phyloP scores from a whole-genome alignment of 2,113 vertebrate species.

The Hydropotes inermis region DNA sequence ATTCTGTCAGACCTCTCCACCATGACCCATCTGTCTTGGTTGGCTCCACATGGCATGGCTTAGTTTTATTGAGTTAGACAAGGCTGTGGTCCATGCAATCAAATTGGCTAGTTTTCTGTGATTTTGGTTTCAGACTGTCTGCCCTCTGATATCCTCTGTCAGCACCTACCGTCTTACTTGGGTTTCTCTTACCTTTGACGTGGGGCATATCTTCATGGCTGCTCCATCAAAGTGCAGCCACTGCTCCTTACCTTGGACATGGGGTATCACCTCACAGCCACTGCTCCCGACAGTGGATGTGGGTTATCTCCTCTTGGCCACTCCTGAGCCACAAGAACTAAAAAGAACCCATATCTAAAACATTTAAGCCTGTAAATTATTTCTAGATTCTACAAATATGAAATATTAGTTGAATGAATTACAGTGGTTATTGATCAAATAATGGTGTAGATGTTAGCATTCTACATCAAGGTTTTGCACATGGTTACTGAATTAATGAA shows the following conservation, averaged over 20 bases:
- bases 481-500: neutral
- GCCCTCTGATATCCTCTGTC: neutral
- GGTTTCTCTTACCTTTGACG: rapidly evolving
- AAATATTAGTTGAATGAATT: neutral
- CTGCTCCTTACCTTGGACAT: rapidly evolving
- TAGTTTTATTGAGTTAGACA: neutral
- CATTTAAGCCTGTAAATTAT: neutral
- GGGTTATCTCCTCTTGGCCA: rapidly evolving
- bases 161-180: rapidly evolving
- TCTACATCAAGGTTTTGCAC: neutral
- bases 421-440: neutral
- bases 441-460: neutral
- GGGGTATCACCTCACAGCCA: neutral
- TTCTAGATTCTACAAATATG: neutral
- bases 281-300: neutral
- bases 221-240: neutral
- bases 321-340: neutral
- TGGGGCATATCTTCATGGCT: neutral
- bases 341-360: neutral
- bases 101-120: neutral
- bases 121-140: neutral
- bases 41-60: neutral
- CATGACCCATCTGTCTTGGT: rapidly evolving
- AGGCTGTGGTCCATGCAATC: neutral
- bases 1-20: neutral